phyloP scores from a whole-genome alignment of 2,797 vertebrate species.

The Premnoplex brunnescens region DNA sequence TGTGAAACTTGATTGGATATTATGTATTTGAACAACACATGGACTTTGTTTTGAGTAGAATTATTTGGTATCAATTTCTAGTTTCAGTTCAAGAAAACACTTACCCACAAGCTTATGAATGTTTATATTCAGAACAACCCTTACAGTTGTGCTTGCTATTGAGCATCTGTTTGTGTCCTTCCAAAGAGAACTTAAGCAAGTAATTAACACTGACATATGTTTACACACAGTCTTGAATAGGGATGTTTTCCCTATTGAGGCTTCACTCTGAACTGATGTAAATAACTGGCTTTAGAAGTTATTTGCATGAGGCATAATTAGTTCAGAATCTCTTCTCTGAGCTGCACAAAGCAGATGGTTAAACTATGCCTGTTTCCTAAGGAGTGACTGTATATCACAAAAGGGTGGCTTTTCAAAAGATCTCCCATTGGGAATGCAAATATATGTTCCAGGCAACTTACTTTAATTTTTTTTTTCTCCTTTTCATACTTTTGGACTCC shows the following conservation, averaged over 20 bases:
- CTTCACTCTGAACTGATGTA: neutral
- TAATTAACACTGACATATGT: constrained; percentile 5
- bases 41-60: neutral
- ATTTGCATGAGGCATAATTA: neutral
- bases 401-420: neutral
- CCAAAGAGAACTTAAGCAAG: neutral
- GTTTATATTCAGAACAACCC: neutral
- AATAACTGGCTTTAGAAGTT: constrained; percentile 5
- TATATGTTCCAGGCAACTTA: neutral
- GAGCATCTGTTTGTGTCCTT: neutral
- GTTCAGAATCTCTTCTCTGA: neutral
- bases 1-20: neutral
- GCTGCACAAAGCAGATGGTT: neutral
- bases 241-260: neutral
- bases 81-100: neutral
- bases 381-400: neutral
- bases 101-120: neutral
- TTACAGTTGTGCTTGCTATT: neutral
- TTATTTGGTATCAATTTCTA: neutral
- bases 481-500: neutral
- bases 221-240: neutral
- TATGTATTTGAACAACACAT: neutral
- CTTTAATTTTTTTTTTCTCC: neutral
- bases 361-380: neutral
- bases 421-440: neutral